Evolutionary conservation across 2,113 vertebrate genomes (phyloP).

Genomic region (Trochalopteron elliotii): DNA sequence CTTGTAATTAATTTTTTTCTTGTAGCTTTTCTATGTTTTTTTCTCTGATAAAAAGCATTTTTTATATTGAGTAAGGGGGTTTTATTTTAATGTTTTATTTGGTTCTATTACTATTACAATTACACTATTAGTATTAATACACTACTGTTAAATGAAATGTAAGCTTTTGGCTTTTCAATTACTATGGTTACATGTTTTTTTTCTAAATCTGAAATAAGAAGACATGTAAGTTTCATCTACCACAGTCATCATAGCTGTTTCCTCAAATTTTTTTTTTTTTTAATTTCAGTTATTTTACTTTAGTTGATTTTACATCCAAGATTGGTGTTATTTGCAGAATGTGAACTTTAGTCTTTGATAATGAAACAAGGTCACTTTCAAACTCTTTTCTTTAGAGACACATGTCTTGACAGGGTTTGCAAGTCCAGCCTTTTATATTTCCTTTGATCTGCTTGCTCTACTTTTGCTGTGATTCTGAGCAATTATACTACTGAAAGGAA

Average conservation of each 20-base stretch:
- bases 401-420: background rate
- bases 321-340: background rate
- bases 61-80: fast-evolving
- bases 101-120: background rate
- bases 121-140: background rate
- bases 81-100: background rate
- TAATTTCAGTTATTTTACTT: background rate
- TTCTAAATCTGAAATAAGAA: background rate
- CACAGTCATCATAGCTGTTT: background rate
- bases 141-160: background rate
- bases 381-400: background rate
- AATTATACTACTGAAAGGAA: background rate
- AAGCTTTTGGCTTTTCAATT: background rate
- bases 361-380: background rate
- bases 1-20: background rate
- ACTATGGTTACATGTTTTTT: fast-evolving
- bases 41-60: background rate
- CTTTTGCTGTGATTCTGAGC: background rate
- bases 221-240: background rate
- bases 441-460: background rate
- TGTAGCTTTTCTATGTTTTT: background rate
- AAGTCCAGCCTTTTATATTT: background rate
- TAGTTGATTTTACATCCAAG: background rate
- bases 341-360: background rate
- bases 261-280: too few relatives aligned